A percentile compares a stretch with the other conserved stretches of the same genome.
Evolutionary conservation across 1,140 invertebrate species (phyloP).

Genomic region (Solenopsis fugax): DNA sequence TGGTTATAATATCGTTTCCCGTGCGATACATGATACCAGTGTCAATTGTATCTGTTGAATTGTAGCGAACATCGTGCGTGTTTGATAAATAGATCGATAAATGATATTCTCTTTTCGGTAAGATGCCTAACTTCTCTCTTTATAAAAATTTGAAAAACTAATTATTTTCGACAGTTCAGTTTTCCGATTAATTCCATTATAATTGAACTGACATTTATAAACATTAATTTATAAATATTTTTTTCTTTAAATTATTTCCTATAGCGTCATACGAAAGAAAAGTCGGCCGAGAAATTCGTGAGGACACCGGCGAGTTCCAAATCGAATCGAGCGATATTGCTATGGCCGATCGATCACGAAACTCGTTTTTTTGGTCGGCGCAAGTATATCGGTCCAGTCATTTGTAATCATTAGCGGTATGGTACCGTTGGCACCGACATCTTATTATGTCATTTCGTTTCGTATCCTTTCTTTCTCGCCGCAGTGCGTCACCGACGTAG

Average conservation of each 20-base stretch:
- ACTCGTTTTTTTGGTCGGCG: conserved; percentile 69
- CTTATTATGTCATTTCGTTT: conserved; percentile 81
- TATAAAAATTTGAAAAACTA: background rate
- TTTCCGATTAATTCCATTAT: background rate
- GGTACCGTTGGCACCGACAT: conserved; percentile 76
- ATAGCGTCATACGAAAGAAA: background rate
- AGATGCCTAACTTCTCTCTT: background rate
- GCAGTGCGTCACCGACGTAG: conserved; percentile 27
- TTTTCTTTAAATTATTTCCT: conserved; percentile 4
- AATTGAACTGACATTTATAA: no score
- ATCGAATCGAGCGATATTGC: conserved; percentile 74
- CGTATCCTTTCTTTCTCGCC: conserved; percentile 62
- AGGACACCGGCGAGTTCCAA: conserved; percentile 57
- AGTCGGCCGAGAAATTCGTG: conserved; percentile 53
- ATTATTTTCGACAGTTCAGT: background rate
- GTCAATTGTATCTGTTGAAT: conserved; percentile 20
- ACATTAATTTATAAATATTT: background rate
- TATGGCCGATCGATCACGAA: conserved; percentile 72
- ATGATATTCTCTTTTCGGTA: background rate
- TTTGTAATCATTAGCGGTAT: conserved; percentile 83
- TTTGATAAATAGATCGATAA: background rate
- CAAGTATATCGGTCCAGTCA: conserved; percentile 70
- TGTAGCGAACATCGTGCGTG: background rate
- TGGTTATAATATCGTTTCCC: conserved; percentile 35
- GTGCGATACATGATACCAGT: background rate